These are phyloP conservation scores for Nothoprocta perdicaria DNA, from an alignment of 2,113 vertebrate genomes.

Conservation along the genomic window DNA sequence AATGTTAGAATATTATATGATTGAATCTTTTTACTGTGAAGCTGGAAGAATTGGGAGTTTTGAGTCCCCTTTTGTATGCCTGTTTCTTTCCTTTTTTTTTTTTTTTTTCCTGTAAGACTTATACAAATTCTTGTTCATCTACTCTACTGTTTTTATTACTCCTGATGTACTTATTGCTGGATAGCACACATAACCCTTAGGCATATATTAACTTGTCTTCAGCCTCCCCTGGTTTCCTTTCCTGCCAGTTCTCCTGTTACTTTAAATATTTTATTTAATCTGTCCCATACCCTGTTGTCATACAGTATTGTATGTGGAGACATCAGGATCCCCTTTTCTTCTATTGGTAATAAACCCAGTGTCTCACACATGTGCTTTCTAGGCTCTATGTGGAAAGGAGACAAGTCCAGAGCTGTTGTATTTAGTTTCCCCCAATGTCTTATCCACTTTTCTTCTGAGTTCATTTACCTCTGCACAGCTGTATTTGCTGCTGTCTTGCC, in stretches of 20 bases:
- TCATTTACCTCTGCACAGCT: background rate
- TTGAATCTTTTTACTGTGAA: background rate
- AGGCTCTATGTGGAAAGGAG: too few species aligned
- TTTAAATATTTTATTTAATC: conserved; percentile 63
- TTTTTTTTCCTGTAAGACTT: background rate
- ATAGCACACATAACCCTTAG: conserved; percentile 51
- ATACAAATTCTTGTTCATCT: conserved; percentile 58
- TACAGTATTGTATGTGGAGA: background rate
- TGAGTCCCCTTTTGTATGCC: background rate
- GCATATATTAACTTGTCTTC: conserved; percentile 53
- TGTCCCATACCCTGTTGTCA: conserved; percentile 14
- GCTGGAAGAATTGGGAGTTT: background rate
- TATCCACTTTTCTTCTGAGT: background rate
- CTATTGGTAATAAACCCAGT: background rate
- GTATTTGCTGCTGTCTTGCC: background rate
- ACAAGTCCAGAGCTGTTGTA: background rate
- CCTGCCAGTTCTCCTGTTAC: conserved; percentile 56
- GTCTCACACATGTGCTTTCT: background rate
- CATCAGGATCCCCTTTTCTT: background rate
- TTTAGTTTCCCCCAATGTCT: background rate
- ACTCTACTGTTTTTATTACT: conserved; percentile 65
- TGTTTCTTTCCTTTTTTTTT: background rate
- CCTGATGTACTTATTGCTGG: conserved; percentile 54
- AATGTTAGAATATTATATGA: background rate
- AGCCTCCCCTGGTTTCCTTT: conserved; percentile 47